Percentiles rank a stretch among this genome's conserved stretches.
Evolutionary conservation across 2,113 vertebrate genomes (phyloP).

Genomic region (Ariopsis seemanni): DNA sequence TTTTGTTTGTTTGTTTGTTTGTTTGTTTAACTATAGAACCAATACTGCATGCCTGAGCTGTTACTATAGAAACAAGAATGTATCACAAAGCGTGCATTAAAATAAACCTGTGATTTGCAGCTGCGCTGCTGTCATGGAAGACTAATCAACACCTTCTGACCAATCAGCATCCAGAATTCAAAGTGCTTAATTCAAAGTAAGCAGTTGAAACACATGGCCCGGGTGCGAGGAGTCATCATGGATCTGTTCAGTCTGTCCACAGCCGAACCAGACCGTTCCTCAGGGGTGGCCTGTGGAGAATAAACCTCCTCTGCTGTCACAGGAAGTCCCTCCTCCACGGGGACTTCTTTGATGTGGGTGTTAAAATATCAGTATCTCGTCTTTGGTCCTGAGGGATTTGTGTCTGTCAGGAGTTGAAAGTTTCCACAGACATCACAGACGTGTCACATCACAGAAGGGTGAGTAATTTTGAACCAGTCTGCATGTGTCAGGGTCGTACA

Average conservation of each 20-base stretch:
- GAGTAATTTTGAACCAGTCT: not conserved
- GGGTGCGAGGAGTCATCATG: not conserved
- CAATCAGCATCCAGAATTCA: not conserved
- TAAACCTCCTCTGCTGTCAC: not conserved
- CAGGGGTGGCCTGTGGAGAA: not conserved
- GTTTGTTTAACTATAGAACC: not conserved
- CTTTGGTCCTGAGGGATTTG: not conserved
- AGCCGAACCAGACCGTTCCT: not conserved
- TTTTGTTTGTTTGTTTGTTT: too few species aligned
- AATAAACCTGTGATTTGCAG: not conserved
- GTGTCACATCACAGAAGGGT: not conserved
- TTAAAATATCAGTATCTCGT: not conserved
- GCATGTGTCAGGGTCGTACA: not conserved
- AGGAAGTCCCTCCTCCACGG: not conserved
- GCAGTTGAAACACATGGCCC: too few species aligned
- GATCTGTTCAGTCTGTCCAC: not conserved
- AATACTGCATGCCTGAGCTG: not conserved
- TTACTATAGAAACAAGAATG: not conserved
- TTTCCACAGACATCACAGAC: not conserved
- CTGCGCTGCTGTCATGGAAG: too few species aligned
- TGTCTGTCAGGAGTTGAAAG: not conserved
- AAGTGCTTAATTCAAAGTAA: too few species aligned
- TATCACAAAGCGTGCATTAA: not conserved
- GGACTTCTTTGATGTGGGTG: not conserved
- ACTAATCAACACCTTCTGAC: too few species aligned